Percentiles rank a stretch among this genome's conserved stretches.
Conservation (phyloP, 53 echinoderm and acorn worm genomes). For the Echinometra lucunter region DNA sequence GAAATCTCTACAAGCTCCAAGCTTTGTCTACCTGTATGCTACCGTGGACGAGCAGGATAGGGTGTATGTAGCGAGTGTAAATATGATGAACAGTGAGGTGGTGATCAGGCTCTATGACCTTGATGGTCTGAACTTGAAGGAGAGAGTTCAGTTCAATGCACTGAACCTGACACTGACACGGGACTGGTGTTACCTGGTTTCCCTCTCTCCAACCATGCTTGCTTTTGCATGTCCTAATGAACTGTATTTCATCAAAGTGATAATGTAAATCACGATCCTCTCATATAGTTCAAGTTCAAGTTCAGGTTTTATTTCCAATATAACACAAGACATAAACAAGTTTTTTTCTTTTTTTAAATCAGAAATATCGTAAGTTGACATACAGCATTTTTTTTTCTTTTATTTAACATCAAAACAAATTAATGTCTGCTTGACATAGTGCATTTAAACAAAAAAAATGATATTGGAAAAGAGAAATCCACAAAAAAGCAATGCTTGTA, state of each 20-base stretch:
- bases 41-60: conserved; percentile 22
- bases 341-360: no score
- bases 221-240: not conserved
- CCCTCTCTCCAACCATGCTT: not conserved
- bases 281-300: no score
- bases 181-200: not conserved
- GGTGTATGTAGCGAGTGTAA: conserved; percentile 42
- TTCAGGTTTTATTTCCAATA: no score
- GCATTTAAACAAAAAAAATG: no score
- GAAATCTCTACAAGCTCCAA: not conserved
- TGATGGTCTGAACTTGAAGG: conserved; percentile 4
- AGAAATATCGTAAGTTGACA: no score
- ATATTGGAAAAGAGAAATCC: no score
- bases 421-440: no score
- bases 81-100: not conserved
- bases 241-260: not conserved
- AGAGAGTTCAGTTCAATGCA: not conserved
- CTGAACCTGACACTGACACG: not conserved
- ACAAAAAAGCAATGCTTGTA: no score
- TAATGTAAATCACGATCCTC: no score
- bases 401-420: no score
- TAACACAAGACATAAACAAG: no score
- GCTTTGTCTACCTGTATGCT: not conserved
- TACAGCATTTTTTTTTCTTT: no score
- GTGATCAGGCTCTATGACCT: conserved; percentile 16